Conservation (phyloP, 2,113 vertebrate genomes). For the Lagopus leucura region DNA sequence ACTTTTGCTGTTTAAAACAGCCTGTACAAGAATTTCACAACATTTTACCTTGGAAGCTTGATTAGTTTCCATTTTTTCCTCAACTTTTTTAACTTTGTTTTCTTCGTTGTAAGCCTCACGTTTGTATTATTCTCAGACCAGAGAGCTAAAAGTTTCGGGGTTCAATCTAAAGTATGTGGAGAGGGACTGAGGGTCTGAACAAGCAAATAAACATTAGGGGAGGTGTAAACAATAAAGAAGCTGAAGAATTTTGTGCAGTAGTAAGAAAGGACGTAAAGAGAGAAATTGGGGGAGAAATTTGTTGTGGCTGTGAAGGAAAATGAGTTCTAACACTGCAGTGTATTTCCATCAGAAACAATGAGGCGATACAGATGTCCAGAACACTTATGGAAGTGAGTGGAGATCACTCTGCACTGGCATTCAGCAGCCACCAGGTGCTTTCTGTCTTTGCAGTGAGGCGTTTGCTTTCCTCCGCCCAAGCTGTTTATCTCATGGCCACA, state of each 20-base stretch:
- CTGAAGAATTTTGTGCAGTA: not conserved
- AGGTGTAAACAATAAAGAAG: not conserved
- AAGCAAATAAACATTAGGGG: not conserved
- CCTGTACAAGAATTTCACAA: not conserved
- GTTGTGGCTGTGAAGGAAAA: not conserved
- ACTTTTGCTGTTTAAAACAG: not conserved
- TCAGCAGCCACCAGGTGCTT: not conserved
- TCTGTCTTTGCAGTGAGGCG: not conserved
- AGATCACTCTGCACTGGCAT: not conserved
- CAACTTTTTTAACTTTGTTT: not conserved
- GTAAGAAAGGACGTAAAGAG: not conserved
- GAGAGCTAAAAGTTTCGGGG: not conserved
- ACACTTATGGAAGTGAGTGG: not conserved
- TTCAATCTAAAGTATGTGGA: not conserved
- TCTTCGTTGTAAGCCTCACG: not conserved
- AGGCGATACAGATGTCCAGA: not conserved
- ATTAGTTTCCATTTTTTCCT: not conserved
- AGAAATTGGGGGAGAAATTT: not conserved
- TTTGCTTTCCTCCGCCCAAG: not conserved
- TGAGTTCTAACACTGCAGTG: not conserved
- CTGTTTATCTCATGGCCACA: not conserved
- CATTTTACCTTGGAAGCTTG: not conserved
- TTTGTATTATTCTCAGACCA: not conserved
- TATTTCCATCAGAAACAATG: not conserved
- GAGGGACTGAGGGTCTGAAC: not conserved